Percentiles rank a stretch among this genome's conserved stretches.
Evolutionary conservation across 2,113 vertebrate genomes (phyloP).

Genomic region (Emydocephalus ijimae): DNA sequence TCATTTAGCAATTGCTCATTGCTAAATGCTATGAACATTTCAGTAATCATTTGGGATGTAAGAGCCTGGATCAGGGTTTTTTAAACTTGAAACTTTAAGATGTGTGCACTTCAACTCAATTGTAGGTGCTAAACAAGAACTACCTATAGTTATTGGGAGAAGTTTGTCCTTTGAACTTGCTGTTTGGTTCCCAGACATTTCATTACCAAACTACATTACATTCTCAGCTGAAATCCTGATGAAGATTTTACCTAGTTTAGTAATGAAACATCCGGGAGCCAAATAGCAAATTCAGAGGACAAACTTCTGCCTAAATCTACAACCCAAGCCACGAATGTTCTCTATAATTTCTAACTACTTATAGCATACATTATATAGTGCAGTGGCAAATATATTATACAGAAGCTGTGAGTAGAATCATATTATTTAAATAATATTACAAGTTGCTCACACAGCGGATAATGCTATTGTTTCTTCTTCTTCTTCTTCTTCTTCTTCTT

Average conservation of each 20-base stretch:
- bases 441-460: not conserved
- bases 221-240: too few species aligned
- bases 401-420: not conserved
- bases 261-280: too few species aligned
- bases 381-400: not conserved
- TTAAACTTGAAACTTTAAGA: not conserved
- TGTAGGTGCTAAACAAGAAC: not conserved
- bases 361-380: not conserved
- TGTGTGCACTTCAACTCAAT: not conserved
- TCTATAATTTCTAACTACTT: not conserved
- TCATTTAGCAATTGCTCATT: conserved; percentile 9
- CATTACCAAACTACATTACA: too few species aligned
- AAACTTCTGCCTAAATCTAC: too few species aligned
- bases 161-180: too few species aligned
- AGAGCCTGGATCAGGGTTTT: not conserved
- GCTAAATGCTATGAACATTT: not conserved
- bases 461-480: not conserved
- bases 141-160: not conserved
- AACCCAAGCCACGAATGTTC: not conserved
- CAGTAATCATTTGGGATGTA: not conserved
- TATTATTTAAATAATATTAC: not conserved
- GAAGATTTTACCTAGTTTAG: too few species aligned
- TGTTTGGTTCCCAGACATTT: too few species aligned
- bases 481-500: too few species aligned
- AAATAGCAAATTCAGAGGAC: too few species aligned